Percentiles rank a stretch among this genome's conserved stretches.
Evolutionary conservation across 2,888 invertebrate species (phyloP).

Genomic region (Schizotus pectinicornis): DNA sequence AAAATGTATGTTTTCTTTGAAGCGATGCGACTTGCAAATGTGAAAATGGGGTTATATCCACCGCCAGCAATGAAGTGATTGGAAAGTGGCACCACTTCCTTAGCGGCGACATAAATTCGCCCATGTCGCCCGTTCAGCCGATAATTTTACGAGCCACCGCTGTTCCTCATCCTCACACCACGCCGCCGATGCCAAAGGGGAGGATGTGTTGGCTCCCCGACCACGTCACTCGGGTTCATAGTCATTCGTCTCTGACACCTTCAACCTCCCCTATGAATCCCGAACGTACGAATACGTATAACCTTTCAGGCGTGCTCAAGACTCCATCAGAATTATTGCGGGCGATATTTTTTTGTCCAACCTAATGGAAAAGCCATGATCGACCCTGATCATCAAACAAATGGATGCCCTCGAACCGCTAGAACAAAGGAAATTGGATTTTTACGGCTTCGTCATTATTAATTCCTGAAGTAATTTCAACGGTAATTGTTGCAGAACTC

Average conservation of each 20-base stretch:
- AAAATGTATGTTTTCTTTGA: not conserved
- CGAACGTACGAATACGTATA: slow-evolving; percentile 38
- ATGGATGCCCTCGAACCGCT: not conserved
- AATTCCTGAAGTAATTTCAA: too few species aligned
- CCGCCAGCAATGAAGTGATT: slow-evolving; percentile 1
- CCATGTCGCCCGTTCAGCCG: slow-evolving; percentile 3
- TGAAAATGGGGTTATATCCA: not conserved
- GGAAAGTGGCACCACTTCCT: slow-evolving; percentile 5
- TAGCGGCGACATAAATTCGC: slow-evolving; percentile 9
- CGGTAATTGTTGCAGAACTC: too few species aligned
- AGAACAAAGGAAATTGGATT: too few species aligned
- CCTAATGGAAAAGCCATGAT: slow-evolving; percentile 15
- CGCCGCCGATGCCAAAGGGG: slow-evolving; percentile 17
- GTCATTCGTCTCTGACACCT: slow-evolving; percentile 47
- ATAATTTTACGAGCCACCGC: slow-evolving; percentile 13
- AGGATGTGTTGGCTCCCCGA: slow-evolving; percentile 34
- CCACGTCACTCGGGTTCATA: slow-evolving; percentile 40
- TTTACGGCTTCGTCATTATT: too few species aligned
- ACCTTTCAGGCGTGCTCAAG: slow-evolving; percentile 28
- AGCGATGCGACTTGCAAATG: slow-evolving; percentile 2
- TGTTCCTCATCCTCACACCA: slow-evolving; percentile 3
- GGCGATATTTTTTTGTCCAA: slow-evolving; percentile 10
- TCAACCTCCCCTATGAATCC: slow-evolving; percentile 43
- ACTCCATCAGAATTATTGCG: slow-evolving; percentile 1
- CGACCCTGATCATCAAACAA: slow-evolving; percentile 12